Base-by-base conservation (phyloP, 2,113 vertebrate species). In the Osmerus eperlanus region DNA sequence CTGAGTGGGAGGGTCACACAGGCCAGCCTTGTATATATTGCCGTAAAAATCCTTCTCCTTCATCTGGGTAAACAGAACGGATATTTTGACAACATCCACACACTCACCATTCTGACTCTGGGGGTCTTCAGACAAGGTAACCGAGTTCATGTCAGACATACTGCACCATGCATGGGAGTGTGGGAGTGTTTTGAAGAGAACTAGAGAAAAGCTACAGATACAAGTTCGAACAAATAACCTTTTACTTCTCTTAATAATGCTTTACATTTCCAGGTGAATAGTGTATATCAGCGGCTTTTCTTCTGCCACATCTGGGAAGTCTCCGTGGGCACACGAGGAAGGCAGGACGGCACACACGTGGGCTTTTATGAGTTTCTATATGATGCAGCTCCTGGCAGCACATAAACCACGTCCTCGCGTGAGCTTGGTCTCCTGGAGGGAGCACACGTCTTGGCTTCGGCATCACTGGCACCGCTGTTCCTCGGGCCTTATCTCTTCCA, bases 1-100 rank as follows among this genome's bases (percentile, higher is more conserved):
- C 23, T 72, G 88, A 86, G 92, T 92, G 85, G 90, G 92, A 87
- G 90, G 90, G 87, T 87, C 89, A 82, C 78, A 83, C 81, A 84
- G 83, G 75, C 83, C 81, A 65, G 68, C 70, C 83, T 88, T 90
- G 86, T 90, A 90, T 91, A 90, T 86, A 91, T 84, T 62, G 71
- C 80, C 52, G 70, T 81, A 84, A 79, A 85, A 90, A 82, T 79
- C 75, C 71, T 83, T 85, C 86, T 78, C 54, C 73, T 41, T 80
- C 75, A 79, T 83, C 70, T 70, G 75, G 81, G 75, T 80, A 84
- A 87, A 81, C 81, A 82, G 78, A 71, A 9, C 29, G 73, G 85
- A 84, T 75, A 74, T 77, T 62, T 81, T 68, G 70, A 63, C 70
- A 36, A 70, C 70, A 28, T 28, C 72, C 36, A 47, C 7, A 72